Conservation (phyloP, 1,140 invertebrate genomes). For the Drosophila gunungcola region DNA sequence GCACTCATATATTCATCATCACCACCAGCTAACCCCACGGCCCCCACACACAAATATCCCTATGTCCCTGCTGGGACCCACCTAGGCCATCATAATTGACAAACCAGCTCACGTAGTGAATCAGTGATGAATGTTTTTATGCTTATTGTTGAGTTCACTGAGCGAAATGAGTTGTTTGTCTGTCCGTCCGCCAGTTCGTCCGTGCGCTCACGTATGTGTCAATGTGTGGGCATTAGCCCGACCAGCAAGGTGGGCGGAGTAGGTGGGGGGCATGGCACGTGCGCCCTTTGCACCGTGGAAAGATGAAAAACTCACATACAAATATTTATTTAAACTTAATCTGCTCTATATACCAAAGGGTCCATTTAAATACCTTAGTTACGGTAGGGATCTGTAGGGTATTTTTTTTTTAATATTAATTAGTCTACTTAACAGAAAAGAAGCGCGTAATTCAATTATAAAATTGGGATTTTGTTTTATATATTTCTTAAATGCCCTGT, state of each 20-base stretch:
- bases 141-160: slow-evolving; percentile 82
- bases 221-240: slow-evolving; percentile 44
- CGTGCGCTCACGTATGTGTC: slow-evolving; percentile 42
- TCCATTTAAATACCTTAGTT: too few relatives aligned
- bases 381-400: not conserved
- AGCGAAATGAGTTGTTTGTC: slow-evolving; percentile 83
- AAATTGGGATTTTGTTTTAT: too few relatives aligned
- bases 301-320: slow-evolving; percentile 6
- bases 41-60: slow-evolving; percentile 7
- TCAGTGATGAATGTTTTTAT: slow-evolving; percentile 83
- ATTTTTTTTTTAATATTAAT: not conserved
- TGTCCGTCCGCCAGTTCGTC: slow-evolving; percentile 20
- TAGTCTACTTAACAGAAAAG: not conserved
- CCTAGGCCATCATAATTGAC: slow-evolving; percentile 71
- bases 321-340: slow-evolving; percentile 12
- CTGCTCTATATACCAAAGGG: not conserved
- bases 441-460: too few relatives aligned
- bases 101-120: slow-evolving; percentile 79
- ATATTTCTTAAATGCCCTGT: too few relatives aligned
- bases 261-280: slow-evolving; percentile 21
- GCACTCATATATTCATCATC: slow-evolving; percentile 76
- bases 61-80: slow-evolving; percentile 28
- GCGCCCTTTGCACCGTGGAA: not conserved
- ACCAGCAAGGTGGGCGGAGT: not conserved
- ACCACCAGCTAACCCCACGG: slow-evolving; percentile 10